Base-by-base conservation (phyloP, 2,113 vertebrate species). In the Oreochromis spilurus region DNA sequence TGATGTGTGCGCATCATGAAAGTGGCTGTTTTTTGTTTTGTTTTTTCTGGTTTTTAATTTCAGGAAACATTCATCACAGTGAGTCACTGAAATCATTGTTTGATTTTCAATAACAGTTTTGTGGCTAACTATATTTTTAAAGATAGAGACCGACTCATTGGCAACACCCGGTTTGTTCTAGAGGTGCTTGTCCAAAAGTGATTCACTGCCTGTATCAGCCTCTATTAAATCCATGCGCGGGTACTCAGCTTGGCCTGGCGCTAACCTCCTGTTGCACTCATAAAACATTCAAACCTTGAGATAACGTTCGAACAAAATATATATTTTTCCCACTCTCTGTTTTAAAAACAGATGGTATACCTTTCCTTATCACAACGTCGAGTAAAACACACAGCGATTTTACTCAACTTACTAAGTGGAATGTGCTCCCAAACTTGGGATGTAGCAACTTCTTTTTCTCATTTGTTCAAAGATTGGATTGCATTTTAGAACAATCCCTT, bases 401-500 rank as follows among this genome's bases (percentile, higher is more conserved):
- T 78, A 53, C 77, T 83, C 55, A 29, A 60, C 84, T 84, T 54
- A 79, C 77, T 72, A 45, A 84, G n/a, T 79, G 80, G 12, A 88
- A 81, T 67, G 60, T 72, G 52, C 87, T 88, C 80, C 83, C 8
- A 86, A 85, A 90, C 52, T 84, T 38, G 34, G 84, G 81, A 75
- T 88, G 53, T 50, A 36, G 60, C 54, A 82, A 81, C 77, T 82
- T 87, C 85, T 83, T 43, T 36, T 48, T n/a, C 40, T 83, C 65
- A 84, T 91, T 91, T 88, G 81, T 84, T 81, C 86, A 58, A 88
- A 91, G 80, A 93, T 91, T 94, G 87, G 78, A 91, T 91, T 93
- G 81, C 40, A 75, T 93, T 93, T 92, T 83, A 53, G 78, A 89
- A 84, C 57, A 58, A 89, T 90, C 57, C 79, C 81, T 89, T 81